Percentiles rank a stretch among this genome's conserved stretches.
phyloP scores from a whole-genome alignment of 2,113 vertebrate genomes.

The Miniopterus natalensis region DNA sequence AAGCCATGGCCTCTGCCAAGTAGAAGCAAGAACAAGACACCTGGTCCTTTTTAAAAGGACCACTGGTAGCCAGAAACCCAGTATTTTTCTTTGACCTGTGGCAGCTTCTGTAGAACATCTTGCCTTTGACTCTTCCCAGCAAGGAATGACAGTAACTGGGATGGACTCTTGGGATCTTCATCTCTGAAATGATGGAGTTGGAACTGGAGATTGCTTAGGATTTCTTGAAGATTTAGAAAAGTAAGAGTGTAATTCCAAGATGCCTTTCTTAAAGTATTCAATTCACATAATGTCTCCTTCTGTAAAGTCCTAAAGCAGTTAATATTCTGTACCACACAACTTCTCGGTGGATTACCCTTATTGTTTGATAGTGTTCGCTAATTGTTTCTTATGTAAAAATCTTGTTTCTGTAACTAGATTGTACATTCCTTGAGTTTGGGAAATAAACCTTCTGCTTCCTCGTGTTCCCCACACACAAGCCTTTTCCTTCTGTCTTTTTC shows the following conservation, averaged over 20 bases:
- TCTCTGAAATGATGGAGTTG: neutral
- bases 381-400: slow-evolving; percentile 54
- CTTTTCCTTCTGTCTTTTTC: neutral
- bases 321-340: slow-evolving; percentile 5
- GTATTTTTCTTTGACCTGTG: neutral
- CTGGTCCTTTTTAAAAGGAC: neutral
- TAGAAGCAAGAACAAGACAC: neutral
- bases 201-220: neutral
- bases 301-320: slow-evolving; percentile 42
- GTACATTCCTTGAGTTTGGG: neutral
- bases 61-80: neutral
- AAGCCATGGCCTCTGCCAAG: too few species aligned
- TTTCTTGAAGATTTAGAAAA: neutral
- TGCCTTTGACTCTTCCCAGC: neutral
- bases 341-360: slow-evolving; percentile 47
- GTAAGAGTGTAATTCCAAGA: neutral
- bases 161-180: neutral
- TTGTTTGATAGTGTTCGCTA: slow-evolving; percentile 39
- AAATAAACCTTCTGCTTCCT: neutral
- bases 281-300: neutral
- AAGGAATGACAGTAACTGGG: neutral
- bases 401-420: slow-evolving; percentile 62
- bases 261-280: slow-evolving; percentile 30
- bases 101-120: neutral
- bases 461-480: neutral